Percentiles rank a stretch among this genome's conserved stretches.
phyloP scores from a whole-genome alignment of 2,888 invertebrate species.

The Drosophila eohydei region DNA sequence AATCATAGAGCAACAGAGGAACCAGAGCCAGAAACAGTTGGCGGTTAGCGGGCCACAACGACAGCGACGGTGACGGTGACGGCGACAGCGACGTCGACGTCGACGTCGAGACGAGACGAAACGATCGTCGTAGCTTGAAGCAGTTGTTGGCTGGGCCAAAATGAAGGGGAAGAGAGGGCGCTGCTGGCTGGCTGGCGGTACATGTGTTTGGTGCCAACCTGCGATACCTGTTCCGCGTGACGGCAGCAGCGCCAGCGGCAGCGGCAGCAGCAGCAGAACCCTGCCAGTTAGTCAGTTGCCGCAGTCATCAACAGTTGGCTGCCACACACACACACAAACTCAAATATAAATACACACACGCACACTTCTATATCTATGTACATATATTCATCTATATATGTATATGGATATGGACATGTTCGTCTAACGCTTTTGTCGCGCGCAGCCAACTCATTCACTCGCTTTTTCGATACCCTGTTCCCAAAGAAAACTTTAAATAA shows the following conservation, averaged over 20 bases:
- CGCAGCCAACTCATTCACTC: conserved; percentile 61
- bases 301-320: conserved; percentile 76
- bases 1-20: conserved; percentile 65
- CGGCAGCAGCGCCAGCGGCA: conserved; percentile 48
- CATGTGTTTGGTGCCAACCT: conserved; percentile 80
- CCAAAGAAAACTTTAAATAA: not conserved
- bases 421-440: conserved; percentile 59
- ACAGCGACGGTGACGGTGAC: conserved; percentile 10
- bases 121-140: conserved; percentile 41
- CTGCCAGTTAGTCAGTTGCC: conserved; percentile 75
- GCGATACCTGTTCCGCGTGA: conserved; percentile 79
- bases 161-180: conserved; percentile 8
- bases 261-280: conserved; percentile 51
- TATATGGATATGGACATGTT: conserved; percentile 50
- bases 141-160: conserved; percentile 28
- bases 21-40: conserved; percentile 64
- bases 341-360: not conserved
- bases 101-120: conserved; percentile 26
- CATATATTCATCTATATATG: not conserved
- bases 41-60: conserved; percentile 60
- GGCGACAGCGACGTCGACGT: not conserved
- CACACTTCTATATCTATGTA: conserved; percentile 6
- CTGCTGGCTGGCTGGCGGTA: conserved; percentile 36
- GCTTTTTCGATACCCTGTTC: conserved; percentile 22
- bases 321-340: conserved; percentile 45